Evolutionary conservation across 1,140 invertebrate genomes (phyloP).

Genomic region (Venturia canescens): DNA sequence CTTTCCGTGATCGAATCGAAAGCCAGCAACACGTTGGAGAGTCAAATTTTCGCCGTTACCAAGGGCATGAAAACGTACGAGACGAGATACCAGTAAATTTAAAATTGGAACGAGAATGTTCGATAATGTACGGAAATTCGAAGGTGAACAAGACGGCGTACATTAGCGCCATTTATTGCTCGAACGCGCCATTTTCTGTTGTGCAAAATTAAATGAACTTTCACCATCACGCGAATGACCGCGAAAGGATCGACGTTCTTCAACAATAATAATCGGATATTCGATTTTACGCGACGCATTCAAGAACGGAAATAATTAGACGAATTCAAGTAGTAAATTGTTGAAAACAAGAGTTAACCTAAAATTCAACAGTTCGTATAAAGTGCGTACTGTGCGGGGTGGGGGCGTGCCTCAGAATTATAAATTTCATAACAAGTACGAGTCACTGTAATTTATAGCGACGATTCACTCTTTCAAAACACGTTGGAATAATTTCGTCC

Average conservation of each 20-base stretch:
- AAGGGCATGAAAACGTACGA: neutral
- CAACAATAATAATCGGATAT: neutral
- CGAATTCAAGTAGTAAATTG: neutral
- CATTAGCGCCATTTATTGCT: slow-evolving; percentile 76
- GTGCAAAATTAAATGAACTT: slow-evolving; percentile 60
- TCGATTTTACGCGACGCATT: neutral
- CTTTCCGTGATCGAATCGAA: slow-evolving; percentile 40
- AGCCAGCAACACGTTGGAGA: neutral
- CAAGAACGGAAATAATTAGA: neutral
- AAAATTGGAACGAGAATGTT: slow-evolving; percentile 59
- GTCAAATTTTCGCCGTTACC: neutral
- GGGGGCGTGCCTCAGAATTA: slow-evolving; percentile 61
- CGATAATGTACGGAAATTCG: slow-evolving; percentile 64
- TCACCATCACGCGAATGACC: neutral
- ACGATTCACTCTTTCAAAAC: neutral
- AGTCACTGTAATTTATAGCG: neutral
- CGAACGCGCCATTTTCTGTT: slow-evolving; percentile 77
- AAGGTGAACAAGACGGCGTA: slow-evolving; percentile 62
- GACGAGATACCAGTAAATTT: neutral
- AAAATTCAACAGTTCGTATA: slow-evolving; percentile 64
- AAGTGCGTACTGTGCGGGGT: slow-evolving; percentile 60
- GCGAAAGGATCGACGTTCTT: neutral
- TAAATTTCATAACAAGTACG: slow-evolving; percentile 43
- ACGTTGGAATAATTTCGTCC: neutral
- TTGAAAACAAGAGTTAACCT: slow-evolving; percentile 64